Evolutionary conservation across 2,113 vertebrate species (phyloP).

Genomic region (Aramus guarauna): DNA sequence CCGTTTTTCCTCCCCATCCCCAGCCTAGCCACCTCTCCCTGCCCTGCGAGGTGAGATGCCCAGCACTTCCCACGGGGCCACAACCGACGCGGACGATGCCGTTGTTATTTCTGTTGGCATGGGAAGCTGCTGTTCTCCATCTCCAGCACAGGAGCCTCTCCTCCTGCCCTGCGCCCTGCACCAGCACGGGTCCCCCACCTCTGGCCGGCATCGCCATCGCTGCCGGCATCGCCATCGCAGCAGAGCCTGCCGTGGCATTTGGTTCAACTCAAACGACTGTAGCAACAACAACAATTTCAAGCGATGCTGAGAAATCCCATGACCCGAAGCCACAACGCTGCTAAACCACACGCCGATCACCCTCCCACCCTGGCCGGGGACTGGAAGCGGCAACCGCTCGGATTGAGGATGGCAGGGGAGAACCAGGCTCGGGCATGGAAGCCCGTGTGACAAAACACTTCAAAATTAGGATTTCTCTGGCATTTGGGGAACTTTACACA

Average conservation of each 20-base stretch:
- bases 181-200: background rate
- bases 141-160: background rate
- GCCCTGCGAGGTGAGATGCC: background rate
- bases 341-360: background rate
- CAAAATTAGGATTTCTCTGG: background rate
- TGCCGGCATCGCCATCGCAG: background rate
- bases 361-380: background rate
- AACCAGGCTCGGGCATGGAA: background rate
- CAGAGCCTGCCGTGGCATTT: background rate
- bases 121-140: background rate
- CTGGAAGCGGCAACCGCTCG: rapidly evolving
- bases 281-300: background rate
- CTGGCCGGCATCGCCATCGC: rapidly evolving
- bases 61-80: background rate
- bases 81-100: background rate
- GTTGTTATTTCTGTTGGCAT: background rate
- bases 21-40: background rate
- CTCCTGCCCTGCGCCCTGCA: background rate
- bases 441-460: background rate
- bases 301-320: background rate
- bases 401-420: background rate
- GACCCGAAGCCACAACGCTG: background rate
- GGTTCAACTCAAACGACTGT: background rate
- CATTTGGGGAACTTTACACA: background rate
- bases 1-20: background rate